Percentiles rank a stretch among this genome's conserved stretches.
These are phyloP conservation scores for Leptarthrus brevirostris DNA, from an alignment of 2,888 invertebrate genomes.

Conservation along the genomic window DNA sequence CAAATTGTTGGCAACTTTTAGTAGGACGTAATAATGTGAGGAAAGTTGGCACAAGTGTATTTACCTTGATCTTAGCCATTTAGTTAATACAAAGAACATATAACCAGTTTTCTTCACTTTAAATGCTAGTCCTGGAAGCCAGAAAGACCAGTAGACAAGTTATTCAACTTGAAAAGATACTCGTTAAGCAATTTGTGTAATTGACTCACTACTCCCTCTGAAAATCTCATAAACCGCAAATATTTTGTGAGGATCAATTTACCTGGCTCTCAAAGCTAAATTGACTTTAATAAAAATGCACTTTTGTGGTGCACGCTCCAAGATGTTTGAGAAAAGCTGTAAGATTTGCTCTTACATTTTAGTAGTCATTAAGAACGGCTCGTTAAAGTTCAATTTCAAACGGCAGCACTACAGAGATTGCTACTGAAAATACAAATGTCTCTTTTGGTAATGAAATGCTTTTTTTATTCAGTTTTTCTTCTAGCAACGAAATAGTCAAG, in stretches of 20 bases:
- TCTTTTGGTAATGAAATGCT: not conserved
- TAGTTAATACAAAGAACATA: not conserved
- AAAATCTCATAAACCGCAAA: slow-evolving; percentile 36
- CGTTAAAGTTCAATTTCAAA: not conserved
- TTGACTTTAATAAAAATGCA: not conserved
- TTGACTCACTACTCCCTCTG: slow-evolving; percentile 35
- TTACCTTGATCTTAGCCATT: slow-evolving; percentile 5
- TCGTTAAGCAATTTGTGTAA: slow-evolving; percentile 23
- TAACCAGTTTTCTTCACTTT: slow-evolving; percentile 8
- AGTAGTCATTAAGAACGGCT: not conserved
- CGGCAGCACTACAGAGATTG: not conserved
- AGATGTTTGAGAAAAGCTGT: not conserved
- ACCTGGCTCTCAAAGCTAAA: not conserved
- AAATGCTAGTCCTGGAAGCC: slow-evolving; percentile 2
- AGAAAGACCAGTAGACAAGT: slow-evolving; percentile 25
- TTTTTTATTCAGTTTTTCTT: not conserved
- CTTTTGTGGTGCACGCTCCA: not conserved
- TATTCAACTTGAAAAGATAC: slow-evolving; percentile 28
- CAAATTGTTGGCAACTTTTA: too few relatives aligned
- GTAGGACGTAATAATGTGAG: not conserved
- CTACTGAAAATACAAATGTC: not conserved
- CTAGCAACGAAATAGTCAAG: not conserved
- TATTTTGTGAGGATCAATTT: not conserved
- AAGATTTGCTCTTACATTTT: not conserved
- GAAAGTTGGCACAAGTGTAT: not conserved